Conservation (phyloP, 2,113 vertebrate species). For the Climacteris rufus region DNA sequence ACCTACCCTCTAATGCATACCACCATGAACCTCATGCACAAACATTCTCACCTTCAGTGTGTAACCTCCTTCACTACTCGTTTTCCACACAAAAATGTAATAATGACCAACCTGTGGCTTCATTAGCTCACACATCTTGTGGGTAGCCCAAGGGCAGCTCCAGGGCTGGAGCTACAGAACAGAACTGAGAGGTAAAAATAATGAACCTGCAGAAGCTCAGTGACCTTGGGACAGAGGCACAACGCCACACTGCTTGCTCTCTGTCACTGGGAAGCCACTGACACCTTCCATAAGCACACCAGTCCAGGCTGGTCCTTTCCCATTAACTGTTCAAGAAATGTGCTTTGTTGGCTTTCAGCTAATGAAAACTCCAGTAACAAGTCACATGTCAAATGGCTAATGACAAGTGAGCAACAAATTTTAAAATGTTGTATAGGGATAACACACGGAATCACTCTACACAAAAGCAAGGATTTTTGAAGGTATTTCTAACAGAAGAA, state of each 20-base stretch:
- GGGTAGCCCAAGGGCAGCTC: not conserved
- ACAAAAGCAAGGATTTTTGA: not conserved
- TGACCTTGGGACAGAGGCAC: not conserved
- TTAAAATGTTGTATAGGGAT: not conserved
- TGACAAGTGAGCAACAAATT: not conserved
- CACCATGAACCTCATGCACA: not conserved
- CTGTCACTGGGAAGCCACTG: not conserved
- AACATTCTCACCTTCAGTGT: not conserved
- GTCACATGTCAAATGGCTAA: not conserved
- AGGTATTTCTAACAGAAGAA: not conserved
- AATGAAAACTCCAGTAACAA: not conserved
- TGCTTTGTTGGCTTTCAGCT: not conserved
- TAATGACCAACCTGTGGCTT: not conserved
- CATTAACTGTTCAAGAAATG: not conserved
- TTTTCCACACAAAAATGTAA: not conserved
- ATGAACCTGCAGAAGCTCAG: not conserved
- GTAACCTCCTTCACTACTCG: not conserved
- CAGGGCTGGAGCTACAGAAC: rapidly evolving
- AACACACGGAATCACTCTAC: not conserved
- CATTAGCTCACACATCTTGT: not conserved
- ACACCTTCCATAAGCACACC: not conserved
- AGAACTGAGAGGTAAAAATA: not conserved
- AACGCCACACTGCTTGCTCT: not conserved
- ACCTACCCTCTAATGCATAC: not conserved
- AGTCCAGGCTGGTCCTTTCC: not conserved